These are phyloP conservation scores for Agriopis leucophaearia DNA, from an alignment of 2,888 invertebrate species.

Conservation along the genomic window DNA sequence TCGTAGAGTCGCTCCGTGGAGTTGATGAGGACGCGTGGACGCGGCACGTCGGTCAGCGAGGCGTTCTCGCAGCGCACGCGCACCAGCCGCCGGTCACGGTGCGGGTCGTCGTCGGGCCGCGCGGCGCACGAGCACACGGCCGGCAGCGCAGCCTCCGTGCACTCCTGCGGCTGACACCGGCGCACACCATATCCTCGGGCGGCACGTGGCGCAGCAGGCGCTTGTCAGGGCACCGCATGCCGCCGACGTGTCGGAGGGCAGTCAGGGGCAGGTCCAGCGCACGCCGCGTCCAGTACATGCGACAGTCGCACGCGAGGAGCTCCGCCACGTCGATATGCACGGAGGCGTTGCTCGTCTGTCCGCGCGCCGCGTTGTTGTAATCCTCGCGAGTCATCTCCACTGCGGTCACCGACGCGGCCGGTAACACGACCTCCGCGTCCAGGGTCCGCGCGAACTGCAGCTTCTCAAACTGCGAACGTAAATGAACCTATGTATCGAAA, in stretches of 20 bases:
- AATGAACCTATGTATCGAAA: background rate
- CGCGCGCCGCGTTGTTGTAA: background rate
- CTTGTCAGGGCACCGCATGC: background rate
- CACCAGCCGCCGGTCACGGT: slow-evolving; percentile 1
- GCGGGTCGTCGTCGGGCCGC: background rate
- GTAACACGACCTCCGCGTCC: slow-evolving; percentile 1
- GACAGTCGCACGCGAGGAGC: slow-evolving; percentile 77
- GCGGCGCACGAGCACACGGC: background rate
- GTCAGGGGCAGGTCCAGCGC: slow-evolving; percentile 77
- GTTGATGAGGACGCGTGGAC: background rate
- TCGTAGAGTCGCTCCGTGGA: background rate
- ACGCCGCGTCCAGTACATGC: slow-evolving; percentile 76
- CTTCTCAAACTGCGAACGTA: slow-evolving; percentile 8
- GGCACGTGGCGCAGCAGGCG: slow-evolving; percentile 67
- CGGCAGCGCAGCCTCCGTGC: background rate
- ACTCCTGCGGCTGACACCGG: background rate
- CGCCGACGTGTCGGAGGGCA: background rate
- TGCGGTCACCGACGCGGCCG: background rate
- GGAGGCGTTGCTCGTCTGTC: background rate
- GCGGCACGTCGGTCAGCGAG: background rate
- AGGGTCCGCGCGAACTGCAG: slow-evolving; percentile 8
- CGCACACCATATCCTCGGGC: slow-evolving; percentile 49
- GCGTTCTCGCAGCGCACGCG: slow-evolving; percentile 1
- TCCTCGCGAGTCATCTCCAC: background rate
- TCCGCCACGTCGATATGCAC: background rate